Base-by-base conservation (phyloP, 2,888 invertebrate species). In the Caenorhabditis imperialis region DNA sequence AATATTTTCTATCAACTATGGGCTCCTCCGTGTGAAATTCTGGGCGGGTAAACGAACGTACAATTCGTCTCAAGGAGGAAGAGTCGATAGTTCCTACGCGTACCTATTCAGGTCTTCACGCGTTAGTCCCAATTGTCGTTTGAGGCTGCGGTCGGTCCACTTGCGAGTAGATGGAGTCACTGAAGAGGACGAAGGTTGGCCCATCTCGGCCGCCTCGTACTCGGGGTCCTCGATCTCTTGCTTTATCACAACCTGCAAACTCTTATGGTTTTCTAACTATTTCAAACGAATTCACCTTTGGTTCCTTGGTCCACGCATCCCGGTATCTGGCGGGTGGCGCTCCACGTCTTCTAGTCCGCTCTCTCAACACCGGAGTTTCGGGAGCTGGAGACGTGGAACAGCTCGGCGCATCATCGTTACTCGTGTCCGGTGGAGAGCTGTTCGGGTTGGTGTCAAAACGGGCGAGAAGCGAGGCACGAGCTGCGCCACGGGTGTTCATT, bases 31-130 rank as follows among this genome's bases (percentile, higher is more conserved):
- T 30, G n/a, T n/a, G n/a, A n/a, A n/a, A n/a, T n/a, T n/a, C n/a
- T n/a, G n/a, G 12, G 35, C 8, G 35, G 35, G 35, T 10, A 35
- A 35, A 12, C 8, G 35, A 40, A 6, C 3, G 16, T 48, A 10
- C 7, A 16, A 48, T 48, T 48, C 2, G 14, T 47, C 12, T 47
- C 23, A 22, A 35, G 18, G 20, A 18, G 40, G 40, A 40, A 7
- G n/a, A 42, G 22, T 22, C n/a, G n/a, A n/a, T n/a, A n/a, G 5
- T 18, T 35, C 16, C 53, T 61, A 62, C 58, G 71, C 71, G 63
- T 72, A 72, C 72, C 72, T 63, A 72, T 72, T 72, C 47, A 72
- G 72, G 72, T 72, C 72, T 60, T 72, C 72, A 60, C 72, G 72
- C 72, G 72, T 72, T 30, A 72, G 54, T 48, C 72, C 72, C 53